phyloP scores from a whole-genome alignment of 2,888 invertebrate species.

The Apodemia mormo region DNA sequence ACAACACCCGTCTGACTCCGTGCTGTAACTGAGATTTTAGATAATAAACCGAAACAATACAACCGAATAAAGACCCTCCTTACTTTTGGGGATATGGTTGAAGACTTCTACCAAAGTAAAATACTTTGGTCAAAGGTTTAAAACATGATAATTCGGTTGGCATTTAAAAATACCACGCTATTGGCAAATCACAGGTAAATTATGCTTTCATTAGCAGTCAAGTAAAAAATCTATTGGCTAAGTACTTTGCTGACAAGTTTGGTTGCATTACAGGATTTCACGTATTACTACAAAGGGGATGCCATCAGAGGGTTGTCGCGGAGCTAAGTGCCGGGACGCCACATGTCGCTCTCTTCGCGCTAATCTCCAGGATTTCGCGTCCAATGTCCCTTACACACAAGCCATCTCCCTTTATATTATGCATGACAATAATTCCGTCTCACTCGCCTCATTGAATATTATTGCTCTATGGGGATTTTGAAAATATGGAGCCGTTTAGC shows the following conservation, averaged over 20 bases:
- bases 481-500: slow-evolving; percentile 82
- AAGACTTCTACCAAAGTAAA: no score
- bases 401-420: slow-evolving; percentile 52
- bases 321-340: slow-evolving; percentile 77
- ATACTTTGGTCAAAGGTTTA: no score
- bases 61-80: no score
- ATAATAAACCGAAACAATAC: no score
- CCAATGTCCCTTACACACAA: slow-evolving; percentile 63
- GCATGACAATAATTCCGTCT: slow-evolving; percentile 59
- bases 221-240: slow-evolving; percentile 9
- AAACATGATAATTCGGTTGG: no score
- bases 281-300: slow-evolving; percentile 38
- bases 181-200: neutral
- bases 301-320: slow-evolving; percentile 51
- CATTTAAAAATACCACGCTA: no score
- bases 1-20: no score
- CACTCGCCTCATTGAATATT: slow-evolving; percentile 78
- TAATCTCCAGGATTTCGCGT: slow-evolving; percentile 80
- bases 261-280: slow-evolving; percentile 44
- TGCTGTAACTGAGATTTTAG: no score
- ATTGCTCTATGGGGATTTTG: slow-evolving; percentile 82
- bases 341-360: slow-evolving; percentile 80
- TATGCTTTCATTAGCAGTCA: neutral
- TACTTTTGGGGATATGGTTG: no score
- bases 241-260: slow-evolving; percentile 33